Percentiles rank a stretch among this genome's conserved stretches.
These are phyloP conservation scores for Itoplectis maculator DNA, from an alignment of 2,888 invertebrate species.

Conservation along the genomic window DNA sequence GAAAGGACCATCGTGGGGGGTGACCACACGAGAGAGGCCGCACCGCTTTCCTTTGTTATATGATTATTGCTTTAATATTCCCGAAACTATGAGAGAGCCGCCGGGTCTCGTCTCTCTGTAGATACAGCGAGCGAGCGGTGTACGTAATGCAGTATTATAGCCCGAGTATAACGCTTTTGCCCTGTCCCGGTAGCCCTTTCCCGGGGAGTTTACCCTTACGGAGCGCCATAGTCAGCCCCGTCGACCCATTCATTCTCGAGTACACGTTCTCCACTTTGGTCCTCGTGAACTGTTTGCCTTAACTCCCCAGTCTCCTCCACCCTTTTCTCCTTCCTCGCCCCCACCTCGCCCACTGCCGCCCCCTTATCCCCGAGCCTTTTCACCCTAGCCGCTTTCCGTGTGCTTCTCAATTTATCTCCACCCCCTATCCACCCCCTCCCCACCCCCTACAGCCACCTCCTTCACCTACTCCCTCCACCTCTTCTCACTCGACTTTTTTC, in stretches of 20 bases:
- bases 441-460: conserved; percentile 4
- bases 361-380: conserved; percentile 40
- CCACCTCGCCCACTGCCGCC: conserved; percentile 5
- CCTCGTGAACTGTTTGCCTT: conserved; percentile 68
- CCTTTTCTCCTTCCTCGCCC: conserved; percentile 10
- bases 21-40: conserved; percentile 72
- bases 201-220: conserved; percentile 63
- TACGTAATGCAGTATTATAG: conserved; percentile 5
- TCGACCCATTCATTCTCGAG: conserved; percentile 70
- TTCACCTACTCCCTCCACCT: too few relatives aligned
- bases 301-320: conserved; percentile 50
- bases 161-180: conserved; percentile 36
- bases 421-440: conserved; percentile 32
- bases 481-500: conserved; percentile 51
- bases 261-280: conserved; percentile 68
- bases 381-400: conserved; percentile 39
- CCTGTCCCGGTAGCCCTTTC: conserved; percentile 51
- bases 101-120: conserved; percentile 23
- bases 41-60: conserved; percentile 79
- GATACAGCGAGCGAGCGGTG: conserved; percentile 29
- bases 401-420: conserved; percentile 69
- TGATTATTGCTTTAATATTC: conserved; percentile 82
- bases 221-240: conserved; percentile 67
- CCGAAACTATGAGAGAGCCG: conserved; percentile 63
- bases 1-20: conserved; percentile 80